Conservation (phyloP, 1,140 invertebrate species). For the Daktulosphaira vitifoliae region DNA sequence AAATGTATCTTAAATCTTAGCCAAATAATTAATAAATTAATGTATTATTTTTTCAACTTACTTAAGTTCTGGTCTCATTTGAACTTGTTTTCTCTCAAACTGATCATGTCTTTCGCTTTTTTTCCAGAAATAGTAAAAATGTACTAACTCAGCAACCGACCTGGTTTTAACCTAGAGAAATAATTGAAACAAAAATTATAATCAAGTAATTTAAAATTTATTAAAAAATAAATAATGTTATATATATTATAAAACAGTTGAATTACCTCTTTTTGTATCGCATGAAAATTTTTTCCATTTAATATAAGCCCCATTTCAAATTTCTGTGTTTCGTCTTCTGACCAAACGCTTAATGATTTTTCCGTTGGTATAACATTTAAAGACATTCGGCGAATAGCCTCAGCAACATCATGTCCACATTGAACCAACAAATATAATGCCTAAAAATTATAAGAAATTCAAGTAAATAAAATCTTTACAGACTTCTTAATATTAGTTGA, state of each 20-base stretch:
- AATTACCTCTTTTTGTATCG: slow-evolving; percentile 85
- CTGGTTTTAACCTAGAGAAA: slow-evolving; percentile 58
- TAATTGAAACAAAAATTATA: background rate
- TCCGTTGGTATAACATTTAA: slow-evolving; percentile 64
- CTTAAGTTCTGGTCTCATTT: slow-evolving; percentile 70
- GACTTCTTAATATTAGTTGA: background rate
- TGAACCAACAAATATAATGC: slow-evolving; percentile 84
- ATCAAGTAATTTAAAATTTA: too few species aligned
- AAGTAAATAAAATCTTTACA: background rate
- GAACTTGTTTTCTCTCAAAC: slow-evolving; percentile 83
- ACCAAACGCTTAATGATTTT: slow-evolving; percentile 81
- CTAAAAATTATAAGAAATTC: slow-evolving; percentile 46
- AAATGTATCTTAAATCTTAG: too few species aligned
- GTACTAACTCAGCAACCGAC: slow-evolving; percentile 90
- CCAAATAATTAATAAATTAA: too few species aligned
- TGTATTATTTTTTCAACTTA: too few species aligned
- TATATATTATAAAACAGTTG: too few species aligned
- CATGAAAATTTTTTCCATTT: slow-evolving; percentile 93
- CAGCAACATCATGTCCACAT: slow-evolving; percentile 89
- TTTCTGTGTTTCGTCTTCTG: slow-evolving; percentile 92
- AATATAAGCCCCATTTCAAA: slow-evolving; percentile 88
- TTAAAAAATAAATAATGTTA: too few species aligned
- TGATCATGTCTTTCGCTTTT: slow-evolving; percentile 92
- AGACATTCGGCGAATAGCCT: slow-evolving; percentile 76
- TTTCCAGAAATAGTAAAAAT: slow-evolving; percentile 99